Evolutionary conservation across 2,797 vertebrate species (phyloP).

Genomic region (Pelochelys cantorii): DNA sequence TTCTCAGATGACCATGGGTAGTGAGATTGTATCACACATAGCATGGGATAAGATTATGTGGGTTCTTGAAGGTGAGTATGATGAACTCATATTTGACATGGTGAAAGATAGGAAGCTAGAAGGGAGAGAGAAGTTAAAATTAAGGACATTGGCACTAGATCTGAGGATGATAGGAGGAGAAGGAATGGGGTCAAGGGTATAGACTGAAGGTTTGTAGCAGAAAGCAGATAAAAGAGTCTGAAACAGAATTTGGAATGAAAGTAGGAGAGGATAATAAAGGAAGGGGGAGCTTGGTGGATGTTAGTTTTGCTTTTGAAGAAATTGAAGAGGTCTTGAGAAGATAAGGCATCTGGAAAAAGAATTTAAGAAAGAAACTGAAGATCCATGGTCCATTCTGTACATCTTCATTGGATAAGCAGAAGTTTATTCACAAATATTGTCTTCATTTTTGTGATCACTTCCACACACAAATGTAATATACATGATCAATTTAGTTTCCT

Average conservation of each 20-base stretch:
- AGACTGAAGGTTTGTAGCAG: background rate
- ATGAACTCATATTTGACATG: background rate
- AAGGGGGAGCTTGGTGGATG: background rate
- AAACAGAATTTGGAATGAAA: background rate
- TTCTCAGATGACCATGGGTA: slow-evolving; percentile 9
- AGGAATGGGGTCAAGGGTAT: background rate
- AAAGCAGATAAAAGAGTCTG: background rate
- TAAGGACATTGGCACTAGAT: background rate
- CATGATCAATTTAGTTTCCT: background rate
- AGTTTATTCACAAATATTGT: background rate
- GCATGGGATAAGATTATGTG: background rate
- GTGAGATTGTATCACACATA: slow-evolving; percentile 15
- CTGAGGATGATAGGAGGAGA: background rate
- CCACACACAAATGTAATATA: background rate
- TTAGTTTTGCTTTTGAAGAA: background rate
- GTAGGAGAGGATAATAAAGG: background rate
- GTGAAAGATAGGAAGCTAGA: background rate
- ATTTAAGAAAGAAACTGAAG: background rate
- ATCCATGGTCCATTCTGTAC: background rate
- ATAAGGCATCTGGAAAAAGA: background rate
- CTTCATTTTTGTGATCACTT: background rate
- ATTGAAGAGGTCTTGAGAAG: background rate
- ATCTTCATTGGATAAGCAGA: too few species aligned
- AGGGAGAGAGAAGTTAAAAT: background rate
- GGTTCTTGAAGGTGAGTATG: background rate